Evolutionary conservation across 1,140 invertebrate genomes (phyloP), one percentile per base, ranked within the genome.

Genomic region (Sitodiplosis mosellana): DNA sequence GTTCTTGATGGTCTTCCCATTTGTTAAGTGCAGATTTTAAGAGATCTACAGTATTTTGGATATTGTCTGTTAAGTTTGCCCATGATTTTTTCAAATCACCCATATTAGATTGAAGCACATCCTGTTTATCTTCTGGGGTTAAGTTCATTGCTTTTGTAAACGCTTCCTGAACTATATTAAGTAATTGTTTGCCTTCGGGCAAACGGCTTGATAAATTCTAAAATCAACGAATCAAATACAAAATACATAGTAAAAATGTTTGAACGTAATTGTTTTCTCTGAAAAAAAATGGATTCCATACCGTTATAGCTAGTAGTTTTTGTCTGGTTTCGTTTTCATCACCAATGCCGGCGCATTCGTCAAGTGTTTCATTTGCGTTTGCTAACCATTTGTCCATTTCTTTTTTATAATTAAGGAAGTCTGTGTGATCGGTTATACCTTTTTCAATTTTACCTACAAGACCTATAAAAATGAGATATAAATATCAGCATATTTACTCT

Each of bases 361-460:
- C 78, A 5, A 92, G 74, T 3, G 79, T 80, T 15, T 78, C 77
- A 52, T 85, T 78, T 15, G 82, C 80, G 37, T 78, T 75, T 41
- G 77, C 71, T 17, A 90, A 66, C 88, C 88, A 93, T 33, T 74
- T 71, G 49, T 87, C 77, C 52, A 89, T 69, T 56, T 87, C 81
- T 52, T 81, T 75, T 57, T 86, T 87, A 4, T 83, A 83, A 55
- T 84, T 85, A 1, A 86, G 66, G 62, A 90, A 92, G 58, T 91
- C 86, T 0, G 84, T 89, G 50, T 90, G 84, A 62, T 91, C 87
- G 1, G 81, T 82, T 0, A 91, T 61, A 63, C 85, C 88, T 65
- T 91, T 91, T 57, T 92, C 85, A 2, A 87, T 78, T 58, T 78
- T 81, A 1, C 81, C 81, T 1, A 90, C 78, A 17, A 88, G 65